These are phyloP conservation scores for Eolophus roseicapilla DNA, from an alignment of 2,113 vertebrate species.

Conservation along the genomic window DNA sequence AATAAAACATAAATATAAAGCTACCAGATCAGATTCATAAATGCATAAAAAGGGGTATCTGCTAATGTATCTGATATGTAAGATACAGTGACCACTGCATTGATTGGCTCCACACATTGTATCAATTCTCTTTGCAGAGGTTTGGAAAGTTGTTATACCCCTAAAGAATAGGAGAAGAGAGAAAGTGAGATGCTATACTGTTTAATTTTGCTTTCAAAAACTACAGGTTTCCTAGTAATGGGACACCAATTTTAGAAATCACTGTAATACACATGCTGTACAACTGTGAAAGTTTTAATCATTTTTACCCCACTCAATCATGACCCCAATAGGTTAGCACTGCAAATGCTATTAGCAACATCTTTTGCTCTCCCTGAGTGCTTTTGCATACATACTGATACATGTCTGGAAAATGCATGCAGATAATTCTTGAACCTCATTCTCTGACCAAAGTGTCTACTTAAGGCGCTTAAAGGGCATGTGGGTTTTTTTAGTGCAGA, in stretches of 20 bases:
- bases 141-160: neutral
- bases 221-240: neutral
- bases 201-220: neutral
- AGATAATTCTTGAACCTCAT: neutral
- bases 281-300: neutral
- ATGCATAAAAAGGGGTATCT: neutral
- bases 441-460: neutral
- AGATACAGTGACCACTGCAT: neutral
- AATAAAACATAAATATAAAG: neutral
- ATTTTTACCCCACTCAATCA: neutral
- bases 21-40: neutral
- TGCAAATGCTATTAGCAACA: neutral
- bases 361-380: neutral
- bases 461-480: neutral
- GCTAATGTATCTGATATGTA: neutral
- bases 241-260: neutral
- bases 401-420: neutral
- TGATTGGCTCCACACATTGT: neutral
- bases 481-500: rapidly evolving
- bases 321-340: neutral
- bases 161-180: neutral
- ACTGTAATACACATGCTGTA: neutral
- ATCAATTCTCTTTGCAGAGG: neutral
- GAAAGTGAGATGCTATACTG: neutral
- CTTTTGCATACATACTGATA: neutral